These are phyloP conservation scores for Mesoclemmys tuberculata DNA, from an alignment of 2,113 vertebrate species.

Conservation along the genomic window DNA sequence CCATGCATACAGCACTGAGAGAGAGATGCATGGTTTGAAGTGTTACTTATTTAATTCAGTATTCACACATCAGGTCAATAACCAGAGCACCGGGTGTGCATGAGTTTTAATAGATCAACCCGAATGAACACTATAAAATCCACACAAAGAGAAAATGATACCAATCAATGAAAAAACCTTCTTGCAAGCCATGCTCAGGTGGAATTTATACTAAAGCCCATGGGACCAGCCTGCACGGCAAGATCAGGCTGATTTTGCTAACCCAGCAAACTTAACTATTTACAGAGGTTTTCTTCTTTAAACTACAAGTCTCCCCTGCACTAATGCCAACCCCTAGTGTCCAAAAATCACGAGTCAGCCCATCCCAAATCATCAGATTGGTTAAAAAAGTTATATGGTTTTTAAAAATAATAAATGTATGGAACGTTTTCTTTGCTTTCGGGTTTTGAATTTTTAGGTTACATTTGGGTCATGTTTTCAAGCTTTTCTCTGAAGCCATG, in stretches of 20 bases:
- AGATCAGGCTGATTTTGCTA: not conserved
- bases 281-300: conserved; percentile 2
- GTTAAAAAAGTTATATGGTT: not conserved
- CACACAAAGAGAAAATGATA: not conserved
- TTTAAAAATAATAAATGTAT: not conserved
- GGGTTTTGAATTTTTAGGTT: not conserved
- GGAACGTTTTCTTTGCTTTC: not conserved
- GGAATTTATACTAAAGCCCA: not conserved
- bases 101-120: not conserved
- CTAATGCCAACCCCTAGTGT: not conserved
- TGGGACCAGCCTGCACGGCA: not conserved
- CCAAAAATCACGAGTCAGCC: not conserved
- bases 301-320: not conserved
- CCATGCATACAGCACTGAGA: not conserved
- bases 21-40: not conserved
- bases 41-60: not conserved
- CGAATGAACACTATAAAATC: not conserved
- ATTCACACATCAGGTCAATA: not conserved
- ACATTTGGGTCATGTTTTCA: not conserved
- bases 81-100: not conserved
- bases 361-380: not conserved
- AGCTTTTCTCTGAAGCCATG: not conserved
- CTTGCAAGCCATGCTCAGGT: not conserved
- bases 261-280: not conserved
- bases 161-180: not conserved